Percentiles rank a stretch among this genome's conserved stretches.
phyloP scores from a whole-genome alignment of 2,888 invertebrate species.

The Tubulanus polymorphus region DNA sequence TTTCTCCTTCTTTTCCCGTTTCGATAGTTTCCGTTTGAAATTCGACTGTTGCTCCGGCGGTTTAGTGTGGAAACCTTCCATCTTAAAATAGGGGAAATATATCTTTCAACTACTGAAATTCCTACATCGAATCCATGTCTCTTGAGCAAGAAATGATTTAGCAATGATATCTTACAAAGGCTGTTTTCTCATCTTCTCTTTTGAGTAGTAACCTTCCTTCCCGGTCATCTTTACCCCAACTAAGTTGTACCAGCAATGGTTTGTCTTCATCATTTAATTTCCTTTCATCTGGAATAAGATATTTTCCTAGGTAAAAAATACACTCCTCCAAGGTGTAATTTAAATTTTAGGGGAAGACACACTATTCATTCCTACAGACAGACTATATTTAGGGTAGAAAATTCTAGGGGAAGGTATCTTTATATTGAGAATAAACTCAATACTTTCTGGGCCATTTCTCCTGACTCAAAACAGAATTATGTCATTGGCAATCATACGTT shows the following conservation, averaged over 20 bases:
- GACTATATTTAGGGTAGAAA: too few species aligned
- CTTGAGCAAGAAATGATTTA: too few species aligned
- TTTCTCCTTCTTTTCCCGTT: slow-evolving; percentile 94
- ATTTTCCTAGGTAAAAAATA: slow-evolving; percentile 1
- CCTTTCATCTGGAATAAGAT: slow-evolving; percentile 68
- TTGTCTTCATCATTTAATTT: slow-evolving; percentile 86
- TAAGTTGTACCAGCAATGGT: slow-evolving; percentile 92
- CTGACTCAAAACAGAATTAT: too few species aligned
- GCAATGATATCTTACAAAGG: slow-evolving; percentile 23
- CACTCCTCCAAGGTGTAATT: too few species aligned
- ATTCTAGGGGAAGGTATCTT: too few species aligned
- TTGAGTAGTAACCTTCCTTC: slow-evolving; percentile 95
- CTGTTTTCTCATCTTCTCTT: slow-evolving; percentile 50
- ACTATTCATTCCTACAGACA: too few species aligned
- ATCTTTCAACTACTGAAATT: too few species aligned
- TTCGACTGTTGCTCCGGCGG: slow-evolving; percentile 19
- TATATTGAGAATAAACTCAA: too few species aligned
- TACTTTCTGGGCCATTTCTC: too few species aligned
- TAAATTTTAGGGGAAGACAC: too few species aligned
- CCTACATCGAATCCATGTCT: too few species aligned
- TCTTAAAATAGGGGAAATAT: not conserved
- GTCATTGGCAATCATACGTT: too few species aligned
- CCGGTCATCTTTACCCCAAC: slow-evolving; percentile 98
- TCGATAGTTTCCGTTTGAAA: slow-evolving; percentile 81
- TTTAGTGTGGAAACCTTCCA: not conserved